phyloP scores from a whole-genome alignment of 37 sponge, comb jelly and placozoan species.

The Trichoplax adhaerens region DNA sequence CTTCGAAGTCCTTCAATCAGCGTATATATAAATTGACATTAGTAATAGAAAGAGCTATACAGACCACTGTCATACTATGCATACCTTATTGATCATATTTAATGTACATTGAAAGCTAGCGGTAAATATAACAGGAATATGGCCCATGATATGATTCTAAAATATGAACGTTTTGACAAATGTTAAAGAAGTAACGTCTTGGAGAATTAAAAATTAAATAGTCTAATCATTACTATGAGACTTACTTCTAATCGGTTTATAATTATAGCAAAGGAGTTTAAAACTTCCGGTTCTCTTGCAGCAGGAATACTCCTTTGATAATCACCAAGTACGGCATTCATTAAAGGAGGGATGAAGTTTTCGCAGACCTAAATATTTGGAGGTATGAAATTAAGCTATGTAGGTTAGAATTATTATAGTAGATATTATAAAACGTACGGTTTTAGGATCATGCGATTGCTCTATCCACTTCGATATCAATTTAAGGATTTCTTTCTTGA shows the following conservation, averaged over 20 bases:
- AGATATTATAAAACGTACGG: constrained; percentile 31
- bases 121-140: constrained; percentile 67
- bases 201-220: background rate
- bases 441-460: constrained; percentile 52
- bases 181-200: background rate
- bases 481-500: constrained; percentile 91
- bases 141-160: constrained; percentile 35
- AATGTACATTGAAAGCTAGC: constrained; percentile 95
- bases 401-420: background rate
- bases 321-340: constrained; percentile 84
- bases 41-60: too few species aligned
- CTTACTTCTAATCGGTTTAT: constrained; percentile 72
- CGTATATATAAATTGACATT: too few species aligned
- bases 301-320: constrained; percentile 75
- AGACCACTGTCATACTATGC: too few species aligned
- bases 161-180: background rate
- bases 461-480: constrained; percentile 85
- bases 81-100: constrained; percentile 79
- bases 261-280: constrained; percentile 66
- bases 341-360: constrained; percentile 89
- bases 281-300: constrained; percentile 92
- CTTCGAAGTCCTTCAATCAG: constrained; percentile 33
- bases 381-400: background rate
- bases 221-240: background rate
- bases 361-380: constrained; percentile 34